Percentiles rank a stretch among this genome's conserved stretches.
These are phyloP conservation scores for Chionomys nivalis DNA, from an alignment of 2,113 vertebrate genomes.

Conservation along the genomic window DNA sequence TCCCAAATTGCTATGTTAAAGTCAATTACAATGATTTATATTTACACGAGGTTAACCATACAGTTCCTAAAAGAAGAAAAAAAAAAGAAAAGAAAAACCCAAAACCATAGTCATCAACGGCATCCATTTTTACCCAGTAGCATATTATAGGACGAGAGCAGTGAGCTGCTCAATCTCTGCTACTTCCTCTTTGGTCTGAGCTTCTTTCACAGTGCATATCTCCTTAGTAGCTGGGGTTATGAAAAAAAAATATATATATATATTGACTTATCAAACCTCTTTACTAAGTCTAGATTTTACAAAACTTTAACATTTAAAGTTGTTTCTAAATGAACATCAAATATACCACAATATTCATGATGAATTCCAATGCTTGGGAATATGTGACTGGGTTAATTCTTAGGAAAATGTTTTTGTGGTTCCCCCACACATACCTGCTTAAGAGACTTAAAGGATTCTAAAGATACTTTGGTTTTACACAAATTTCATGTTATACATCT, in stretches of 20 bases:
- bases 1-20: not conserved
- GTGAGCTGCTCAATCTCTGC: not conserved
- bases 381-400: not conserved
- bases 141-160: not conserved
- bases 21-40: not conserved
- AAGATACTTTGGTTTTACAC: not conserved
- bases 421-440: not conserved
- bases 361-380: not conserved
- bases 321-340: not conserved
- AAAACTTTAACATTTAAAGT: not conserved
- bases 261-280: not conserved
- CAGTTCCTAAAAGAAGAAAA: not conserved
- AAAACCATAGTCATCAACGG: not conserved
- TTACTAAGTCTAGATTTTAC: not conserved
- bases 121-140: not conserved
- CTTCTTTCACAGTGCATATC: not conserved
- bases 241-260: not conserved
- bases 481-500: not conserved
- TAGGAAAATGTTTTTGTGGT: not conserved
- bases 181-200: not conserved
- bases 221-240: not conserved
- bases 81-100: not conserved
- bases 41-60: not conserved
- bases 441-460: not conserved
- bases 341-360: not conserved